Percentiles rank a stretch among this genome's conserved stretches.
These are phyloP conservation scores for Scrobipalpa costella DNA, from an alignment of 2,888 invertebrate species.

Conservation along the genomic window DNA sequence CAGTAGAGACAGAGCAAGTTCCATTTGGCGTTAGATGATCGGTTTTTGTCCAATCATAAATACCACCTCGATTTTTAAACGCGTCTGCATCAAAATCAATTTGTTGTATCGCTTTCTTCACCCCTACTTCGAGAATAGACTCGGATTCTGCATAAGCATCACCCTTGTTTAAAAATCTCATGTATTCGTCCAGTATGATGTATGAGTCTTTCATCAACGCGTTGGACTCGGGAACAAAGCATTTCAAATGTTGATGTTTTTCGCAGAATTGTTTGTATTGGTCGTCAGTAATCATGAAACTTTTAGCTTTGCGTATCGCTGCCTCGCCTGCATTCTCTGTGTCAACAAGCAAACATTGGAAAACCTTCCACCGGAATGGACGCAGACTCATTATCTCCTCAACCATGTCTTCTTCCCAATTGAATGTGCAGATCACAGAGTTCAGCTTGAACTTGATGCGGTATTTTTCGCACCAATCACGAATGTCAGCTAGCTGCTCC, in stretches of 20 bases:
- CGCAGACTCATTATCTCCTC: conserved; percentile 19
- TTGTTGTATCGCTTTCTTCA: conserved; percentile 19
- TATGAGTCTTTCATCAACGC: conserved; percentile 28
- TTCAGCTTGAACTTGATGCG: conserved; percentile 26
- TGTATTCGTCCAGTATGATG: conserved; percentile 28
- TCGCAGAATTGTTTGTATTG: conserved; percentile 23
- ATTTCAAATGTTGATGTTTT: conserved; percentile 24
- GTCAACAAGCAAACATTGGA: conserved; percentile 27
- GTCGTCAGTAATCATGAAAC: conserved; percentile 12
- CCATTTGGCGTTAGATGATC: conserved; percentile 16
- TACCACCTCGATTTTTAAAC: conserved; percentile 16
- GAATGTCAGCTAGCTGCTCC: conserved; percentile 13
- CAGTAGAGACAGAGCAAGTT: background rate
- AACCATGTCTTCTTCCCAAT: conserved; percentile 28
- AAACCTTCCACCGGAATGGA: conserved; percentile 28
- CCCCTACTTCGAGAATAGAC: conserved; percentile 20
- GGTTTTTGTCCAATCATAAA: conserved; percentile 21
- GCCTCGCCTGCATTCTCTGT: conserved; percentile 24
- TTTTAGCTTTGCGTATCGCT: conserved; percentile 21
- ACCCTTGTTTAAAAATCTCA: conserved; percentile 28
- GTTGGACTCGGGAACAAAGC: conserved; percentile 28
- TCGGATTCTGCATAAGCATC: conserved; percentile 25
- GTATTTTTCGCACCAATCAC: conserved; percentile 28
- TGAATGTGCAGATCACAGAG: conserved; percentile 27
- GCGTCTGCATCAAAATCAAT: conserved; percentile 22